Conservation (phyloP, 2,113 vertebrate species). For the Isurus oxyrinchus region DNA sequence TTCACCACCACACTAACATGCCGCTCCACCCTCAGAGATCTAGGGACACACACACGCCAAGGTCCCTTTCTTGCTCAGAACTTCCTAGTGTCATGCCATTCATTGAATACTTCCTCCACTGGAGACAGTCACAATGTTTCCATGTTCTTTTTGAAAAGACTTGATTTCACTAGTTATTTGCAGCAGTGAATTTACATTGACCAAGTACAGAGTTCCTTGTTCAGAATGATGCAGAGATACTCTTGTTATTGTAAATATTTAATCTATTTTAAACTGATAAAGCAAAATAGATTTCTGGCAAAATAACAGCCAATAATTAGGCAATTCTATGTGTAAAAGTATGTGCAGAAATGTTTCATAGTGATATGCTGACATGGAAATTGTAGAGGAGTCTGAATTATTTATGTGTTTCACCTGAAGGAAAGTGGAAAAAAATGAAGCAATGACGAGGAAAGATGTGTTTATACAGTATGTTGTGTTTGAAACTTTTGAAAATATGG, state of each 20-base stretch:
- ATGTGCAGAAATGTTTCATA: neutral
- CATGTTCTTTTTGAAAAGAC: neutral
- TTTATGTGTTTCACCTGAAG: neutral
- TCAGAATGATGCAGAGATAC: neutral
- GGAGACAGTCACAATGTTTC: neutral
- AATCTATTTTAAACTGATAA: neutral
- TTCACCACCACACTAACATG: too few species aligned
- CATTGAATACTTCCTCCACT: neutral
- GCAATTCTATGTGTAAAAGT: neutral
- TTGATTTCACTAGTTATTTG: neutral
- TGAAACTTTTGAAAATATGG: neutral
- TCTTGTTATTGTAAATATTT: neutral
- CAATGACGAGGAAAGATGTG: neutral
- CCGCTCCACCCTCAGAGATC: too few species aligned
- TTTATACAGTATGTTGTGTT: neutral
- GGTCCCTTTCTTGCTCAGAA: too few species aligned
- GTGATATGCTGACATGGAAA: neutral
- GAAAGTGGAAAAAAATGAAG: neutral
- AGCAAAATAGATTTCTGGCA: neutral
- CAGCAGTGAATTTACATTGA: neutral
- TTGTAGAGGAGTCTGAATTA: neutral
- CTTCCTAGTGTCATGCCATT: too few species aligned
- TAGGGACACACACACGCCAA: too few species aligned
- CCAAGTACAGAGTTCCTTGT: neutral
- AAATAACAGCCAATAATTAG: neutral